These are phyloP conservation scores for Agelas oroides DNA, from an alignment of 37 sponge, comb jelly and placozoan genomes.

Conservation along the genomic window DNA sequence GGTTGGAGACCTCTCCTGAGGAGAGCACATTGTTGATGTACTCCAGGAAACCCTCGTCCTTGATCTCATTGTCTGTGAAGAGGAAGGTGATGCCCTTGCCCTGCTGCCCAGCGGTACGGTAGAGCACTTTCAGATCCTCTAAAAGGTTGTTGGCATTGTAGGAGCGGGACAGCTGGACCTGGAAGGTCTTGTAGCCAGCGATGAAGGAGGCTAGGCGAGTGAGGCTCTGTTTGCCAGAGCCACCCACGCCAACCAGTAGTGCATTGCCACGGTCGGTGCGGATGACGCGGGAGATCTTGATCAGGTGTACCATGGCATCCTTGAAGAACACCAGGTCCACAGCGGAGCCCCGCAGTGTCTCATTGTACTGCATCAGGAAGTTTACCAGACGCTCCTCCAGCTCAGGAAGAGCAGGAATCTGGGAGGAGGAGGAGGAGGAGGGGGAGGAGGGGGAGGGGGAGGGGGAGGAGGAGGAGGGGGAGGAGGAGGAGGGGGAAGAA, in stretches of 20 bases:
- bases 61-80: slow-evolving; percentile 99
- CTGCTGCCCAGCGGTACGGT: slow-evolving; percentile 87
- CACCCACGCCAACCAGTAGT: slow-evolving; percentile 99
- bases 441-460: no score
- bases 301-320: slow-evolving; percentile 98
- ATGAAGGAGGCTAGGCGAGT: slow-evolving; percentile 98
- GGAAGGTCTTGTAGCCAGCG: slow-evolving; percentile 99
- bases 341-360: slow-evolving; percentile 95
- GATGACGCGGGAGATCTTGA: slow-evolving; percentile 97
- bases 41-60: slow-evolving; percentile 99
- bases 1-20: slow-evolving; percentile 98
- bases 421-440: neutral
- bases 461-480: no score
- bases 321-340: slow-evolving; percentile 99
- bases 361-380: slow-evolving; percentile 93
- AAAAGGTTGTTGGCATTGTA: slow-evolving; percentile 97
- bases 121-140: slow-evolving; percentile 97
- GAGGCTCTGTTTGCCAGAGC: slow-evolving; percentile 99
- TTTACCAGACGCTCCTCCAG: slow-evolving; percentile 79
- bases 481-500: no score
- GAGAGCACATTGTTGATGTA: slow-evolving; percentile 99
- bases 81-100: slow-evolving; percentile 97
- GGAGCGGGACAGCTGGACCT: slow-evolving; percentile 95
- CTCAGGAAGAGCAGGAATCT: slow-evolving; percentile 80
- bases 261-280: slow-evolving; percentile 97